Base-by-base conservation (phyloP, 2,888 invertebrate species). In the Drosophila neonasuta region DNA sequence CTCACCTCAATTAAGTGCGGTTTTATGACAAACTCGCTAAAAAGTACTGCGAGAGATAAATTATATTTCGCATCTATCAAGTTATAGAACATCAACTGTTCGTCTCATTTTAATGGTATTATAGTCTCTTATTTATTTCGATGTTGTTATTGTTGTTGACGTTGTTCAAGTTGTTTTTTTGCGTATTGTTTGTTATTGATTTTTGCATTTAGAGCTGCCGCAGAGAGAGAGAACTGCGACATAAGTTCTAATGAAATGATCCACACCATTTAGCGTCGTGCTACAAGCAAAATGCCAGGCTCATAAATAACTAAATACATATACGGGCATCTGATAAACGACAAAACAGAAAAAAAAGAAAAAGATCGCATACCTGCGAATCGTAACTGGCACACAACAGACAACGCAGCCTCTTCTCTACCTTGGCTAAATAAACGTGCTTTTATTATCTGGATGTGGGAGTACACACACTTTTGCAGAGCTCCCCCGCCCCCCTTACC, bases 241-340 rank as follows among this genome's bases (percentile, higher is more conserved):
- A 46, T 34, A 32, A 48, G 56, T 68, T 77, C 77, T 73, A 77
- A 77, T 74, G 68, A 74, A 63, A 77, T 68, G 52, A 72, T 73
- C 56, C 44, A 55, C 42, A 54, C 32, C 52, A 74, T 52, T 57
- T 44, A 55, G 42, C 59, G 58, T 15, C 56, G 58, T 15, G 32
- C 36, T 36, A 55, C 54, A 20, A 24, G 51, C 20, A 45, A 51
- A 71, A 70, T 64, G 61, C 39, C 57, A 24, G 10, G 6, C 42
- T 62, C 74, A 41, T 68, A 62, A 74, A 68, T 68, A 62, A 32
- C 59, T 30, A 46, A 54, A 56, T 45, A 48, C 20, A 42, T 11
- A 46, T 6, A 42, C 20, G n/a, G 24, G 24, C 24, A 68, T 59
- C 74, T 51, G 68, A 55, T 70, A 68, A 55, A 54, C 29, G 32